phyloP scores from a whole-genome alignment of 2,113 vertebrate genomes.

The Gnathonemus longibarbis region DNA sequence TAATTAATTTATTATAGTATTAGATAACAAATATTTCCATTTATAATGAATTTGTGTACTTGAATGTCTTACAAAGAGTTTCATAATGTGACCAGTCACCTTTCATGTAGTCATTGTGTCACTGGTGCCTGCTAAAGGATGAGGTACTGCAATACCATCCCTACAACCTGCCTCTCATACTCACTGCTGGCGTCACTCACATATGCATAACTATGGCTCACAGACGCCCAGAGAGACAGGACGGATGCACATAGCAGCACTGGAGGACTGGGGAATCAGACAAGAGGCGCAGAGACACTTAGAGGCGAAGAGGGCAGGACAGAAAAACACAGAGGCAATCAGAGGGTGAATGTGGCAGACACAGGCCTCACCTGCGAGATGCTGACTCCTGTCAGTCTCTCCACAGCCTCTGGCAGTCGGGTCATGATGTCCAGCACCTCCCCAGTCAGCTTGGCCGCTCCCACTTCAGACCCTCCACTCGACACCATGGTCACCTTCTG shows the following conservation, averaged over 20 bases:
- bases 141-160: neutral
- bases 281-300: neutral
- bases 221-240: neutral
- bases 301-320: neutral
- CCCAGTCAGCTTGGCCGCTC: constrained; percentile 71
- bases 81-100: neutral
- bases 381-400: constrained; percentile 75
- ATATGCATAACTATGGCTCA: neutral
- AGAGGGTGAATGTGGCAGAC: no score
- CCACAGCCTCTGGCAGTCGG: constrained; percentile 65
- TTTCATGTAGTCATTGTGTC: neutral
- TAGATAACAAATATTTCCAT: neutral
- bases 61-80: neutral
- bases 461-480: constrained; percentile 67
- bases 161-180: neutral
- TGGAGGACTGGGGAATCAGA: neutral
- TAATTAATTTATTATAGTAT: neutral
- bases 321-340: neutral
- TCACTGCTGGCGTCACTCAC: neutral
- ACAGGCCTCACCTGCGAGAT: constrained; percentile 68
- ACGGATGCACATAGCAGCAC: neutral
- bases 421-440: constrained; percentile 81
- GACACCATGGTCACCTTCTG: constrained; percentile 79
- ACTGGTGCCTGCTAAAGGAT: neutral
- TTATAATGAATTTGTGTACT: neutral